Evolutionary conservation across 2,113 vertebrate species (phyloP).

Genomic region (Anolis carolinensis): DNA sequence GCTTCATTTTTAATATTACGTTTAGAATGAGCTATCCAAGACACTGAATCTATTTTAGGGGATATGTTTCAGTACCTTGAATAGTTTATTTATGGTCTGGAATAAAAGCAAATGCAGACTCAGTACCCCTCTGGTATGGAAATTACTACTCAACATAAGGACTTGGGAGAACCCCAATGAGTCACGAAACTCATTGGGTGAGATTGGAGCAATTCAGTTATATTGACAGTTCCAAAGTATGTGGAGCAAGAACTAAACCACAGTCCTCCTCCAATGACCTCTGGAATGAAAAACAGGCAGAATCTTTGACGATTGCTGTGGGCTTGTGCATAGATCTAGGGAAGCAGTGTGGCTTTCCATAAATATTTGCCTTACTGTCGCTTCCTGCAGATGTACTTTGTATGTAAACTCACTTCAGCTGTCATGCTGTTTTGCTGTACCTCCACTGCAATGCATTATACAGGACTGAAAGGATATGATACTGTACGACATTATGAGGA

Average conservation of each 20-base stretch:
- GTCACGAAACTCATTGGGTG: no score
- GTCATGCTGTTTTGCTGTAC: slow-evolving; percentile 31
- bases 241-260: slow-evolving; percentile 51
- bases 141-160: no score
- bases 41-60: no score
- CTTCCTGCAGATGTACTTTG: slow-evolving; percentile 57
- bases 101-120: no score
- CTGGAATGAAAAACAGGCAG: slow-evolving; percentile 19
- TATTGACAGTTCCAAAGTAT: slow-evolving; percentile 23
- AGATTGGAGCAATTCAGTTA: not conserved
- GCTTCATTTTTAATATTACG: no score
- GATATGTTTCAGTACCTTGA: no score
- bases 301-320: slow-evolving; percentile 35
- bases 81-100: no score
- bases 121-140: no score
- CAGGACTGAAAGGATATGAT: slow-evolving; percentile 29
- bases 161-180: no score
- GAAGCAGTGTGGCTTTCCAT: slow-evolving; percentile 48
- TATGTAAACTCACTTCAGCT: slow-evolving; percentile 41
- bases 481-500: slow-evolving; percentile 43
- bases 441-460: slow-evolving; percentile 53
- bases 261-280: slow-evolving; percentile 18
- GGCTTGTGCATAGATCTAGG: slow-evolving; percentile 19
- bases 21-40: no score
- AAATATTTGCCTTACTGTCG: slow-evolving; percentile 58